These are phyloP conservation scores for Acromyrmex heyeri DNA, from an alignment of 1,140 invertebrate genomes.

Conservation along the genomic window DNA sequence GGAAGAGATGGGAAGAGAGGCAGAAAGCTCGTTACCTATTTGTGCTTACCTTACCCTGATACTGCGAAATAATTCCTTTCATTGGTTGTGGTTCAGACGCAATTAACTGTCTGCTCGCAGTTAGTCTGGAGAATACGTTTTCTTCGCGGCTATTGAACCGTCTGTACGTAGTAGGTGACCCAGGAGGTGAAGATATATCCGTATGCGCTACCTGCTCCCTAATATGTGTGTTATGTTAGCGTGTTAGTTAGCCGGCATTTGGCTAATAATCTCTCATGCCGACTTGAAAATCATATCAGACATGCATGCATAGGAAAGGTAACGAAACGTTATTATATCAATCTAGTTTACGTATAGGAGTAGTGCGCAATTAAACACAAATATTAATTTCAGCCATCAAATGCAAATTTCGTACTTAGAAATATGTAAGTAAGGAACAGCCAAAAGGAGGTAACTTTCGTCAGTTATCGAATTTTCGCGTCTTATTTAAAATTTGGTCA, in stretches of 20 bases:
- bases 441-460: constrained; percentile 40
- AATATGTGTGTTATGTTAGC: constrained; percentile 84
- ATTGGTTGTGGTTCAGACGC: constrained; percentile 87
- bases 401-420: constrained; percentile 54
- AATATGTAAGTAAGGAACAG: constrained; percentile 27
- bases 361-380: constrained; percentile 35
- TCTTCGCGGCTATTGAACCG: constrained; percentile 90
- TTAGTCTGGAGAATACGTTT: constrained; percentile 94
- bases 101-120: constrained; percentile 87
- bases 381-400: constrained; percentile 32
- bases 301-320: constrained; percentile 48
- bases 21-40: not conserved
- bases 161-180: constrained; percentile 89
- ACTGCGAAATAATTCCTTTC: constrained; percentile 90
- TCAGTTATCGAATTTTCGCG: constrained; percentile 41
- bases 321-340: constrained; percentile 13
- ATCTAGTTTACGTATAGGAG: not conserved
- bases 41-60: constrained; percentile 88
- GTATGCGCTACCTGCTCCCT: constrained; percentile 87
- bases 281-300: constrained; percentile 25
- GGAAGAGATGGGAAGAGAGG: not conserved
- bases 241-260: constrained; percentile 81
- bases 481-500: constrained; percentile 59
- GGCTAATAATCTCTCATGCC: constrained; percentile 48
- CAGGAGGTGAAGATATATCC: constrained; percentile 88